Conservation (phyloP, 1,140 invertebrate species). For the Wiebesia pumilae region DNA sequence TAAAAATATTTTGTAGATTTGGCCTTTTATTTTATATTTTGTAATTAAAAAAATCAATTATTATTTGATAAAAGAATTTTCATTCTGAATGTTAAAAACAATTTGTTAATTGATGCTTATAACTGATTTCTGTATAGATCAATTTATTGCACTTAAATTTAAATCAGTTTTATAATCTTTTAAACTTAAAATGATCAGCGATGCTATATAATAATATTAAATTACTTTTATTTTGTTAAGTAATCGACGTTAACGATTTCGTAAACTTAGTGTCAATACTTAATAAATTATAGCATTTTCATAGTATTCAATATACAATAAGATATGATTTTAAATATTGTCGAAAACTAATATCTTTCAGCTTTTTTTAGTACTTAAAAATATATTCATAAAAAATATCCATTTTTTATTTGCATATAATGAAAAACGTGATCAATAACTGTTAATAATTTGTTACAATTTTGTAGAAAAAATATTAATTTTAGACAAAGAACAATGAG, state of each 20-base stretch:
- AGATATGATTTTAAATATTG: not conserved
- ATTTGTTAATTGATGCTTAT: not conserved
- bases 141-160: not conserved
- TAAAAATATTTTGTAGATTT: constrained; percentile 32
- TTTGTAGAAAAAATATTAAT: constrained; percentile 14
- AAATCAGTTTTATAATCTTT: not conserved
- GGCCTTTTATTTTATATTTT: not conserved
- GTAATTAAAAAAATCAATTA: not conserved
- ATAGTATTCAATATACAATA: not conserved
- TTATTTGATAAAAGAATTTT: not conserved
- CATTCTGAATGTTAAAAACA: not conserved
- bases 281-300: not conserved
- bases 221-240: not conserved
- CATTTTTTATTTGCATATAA: no score
- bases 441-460: not conserved
- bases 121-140: not conserved
- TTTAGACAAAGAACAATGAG: not conserved
- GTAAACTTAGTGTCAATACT: not conserved
- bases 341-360: constrained; percentile 9
- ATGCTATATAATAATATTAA: not conserved
- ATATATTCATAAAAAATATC: no score
- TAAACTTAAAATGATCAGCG: not conserved
- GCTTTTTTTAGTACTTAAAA: not conserved
- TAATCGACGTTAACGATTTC: not conserved
- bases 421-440: not conserved